Evolutionary conservation across 2,113 vertebrate genomes (phyloP).

Genomic region (Oncorhynchus tshawytscha): DNA sequence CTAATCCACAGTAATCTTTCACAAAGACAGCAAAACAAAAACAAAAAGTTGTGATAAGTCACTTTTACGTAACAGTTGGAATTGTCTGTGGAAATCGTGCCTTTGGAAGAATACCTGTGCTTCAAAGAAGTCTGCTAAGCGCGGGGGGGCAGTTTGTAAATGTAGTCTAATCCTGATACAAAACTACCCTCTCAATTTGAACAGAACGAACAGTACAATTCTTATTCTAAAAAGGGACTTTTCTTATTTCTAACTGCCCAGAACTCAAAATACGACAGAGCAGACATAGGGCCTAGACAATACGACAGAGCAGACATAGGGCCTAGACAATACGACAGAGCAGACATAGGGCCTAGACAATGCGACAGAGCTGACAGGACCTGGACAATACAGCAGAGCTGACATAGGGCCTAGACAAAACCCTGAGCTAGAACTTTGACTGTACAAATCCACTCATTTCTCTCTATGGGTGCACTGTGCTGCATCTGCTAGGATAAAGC

Average conservation of each 20-base stretch:
- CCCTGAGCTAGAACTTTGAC: not conserved
- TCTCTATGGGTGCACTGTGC: not conserved
- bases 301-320: no score
- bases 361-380: not conserved
- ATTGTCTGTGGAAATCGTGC: not conserved
- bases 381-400: not conserved
- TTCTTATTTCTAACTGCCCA: not conserved
- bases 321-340: no score
- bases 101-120: not conserved
- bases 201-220: not conserved
- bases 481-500: slow-evolving; percentile 15
- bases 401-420: not conserved
- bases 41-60: slow-evolving; percentile 11
- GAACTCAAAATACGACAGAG: not conserved
- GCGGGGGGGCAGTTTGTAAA: not conserved
- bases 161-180: not conserved
- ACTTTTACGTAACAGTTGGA: slow-evolving; percentile 21
- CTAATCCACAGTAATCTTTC: slow-evolving; percentile 42
- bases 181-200: not conserved
- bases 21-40: slow-evolving; percentile 12
- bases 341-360: not conserved
- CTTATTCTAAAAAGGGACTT: not conserved
- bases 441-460: not conserved
- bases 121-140: not conserved
- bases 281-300: no score